Evolutionary conservation across 2,113 vertebrate genomes (phyloP), one percentile per base, ranked within the genome.

Genomic region (Lepus americanus): DNA sequence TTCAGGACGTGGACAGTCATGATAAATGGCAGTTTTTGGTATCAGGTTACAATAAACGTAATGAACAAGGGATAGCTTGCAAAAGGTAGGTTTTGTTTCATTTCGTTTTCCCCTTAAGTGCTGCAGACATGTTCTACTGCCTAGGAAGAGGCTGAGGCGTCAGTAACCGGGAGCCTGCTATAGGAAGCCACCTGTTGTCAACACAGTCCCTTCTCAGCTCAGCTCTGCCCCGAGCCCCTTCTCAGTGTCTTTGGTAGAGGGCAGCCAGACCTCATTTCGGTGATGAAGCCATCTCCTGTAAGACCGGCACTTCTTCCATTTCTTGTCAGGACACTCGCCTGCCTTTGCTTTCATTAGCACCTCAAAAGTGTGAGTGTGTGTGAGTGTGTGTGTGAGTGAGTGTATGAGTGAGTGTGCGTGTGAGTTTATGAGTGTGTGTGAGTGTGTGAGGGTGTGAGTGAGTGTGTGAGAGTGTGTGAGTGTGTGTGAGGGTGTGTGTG

Each of bases 221-320:
- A 44, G 44, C 44, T 44, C 93, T 53, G 90, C 91, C 86, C 82
- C 69, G 6, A 44, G 44, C 44, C 67, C 83, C 83, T 59, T 77
- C 64, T 87, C 63, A 85, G 25, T 49, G 49, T 97, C 97, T 97
- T 97, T 97, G 97, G 95, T 97, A 96, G 82, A 83, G 90, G 96
- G 90, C 61, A 89, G 81, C 93, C 85, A 80, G 87, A 63, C 79
- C 44, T 44, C 44, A 44, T 44, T 44, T 44, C 44, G 1, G 44
- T 44, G 44, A 44, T 8, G 39, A 39, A 44, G 44, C 44, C 4
- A 6, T 44, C 44, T 44, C 44, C 44, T 44, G 44, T 6, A 44
- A 44, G 44, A 44, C 44, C 6, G 44, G 44, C 88, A n/a, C 31
- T 12, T 90, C 82, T 78, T 79, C 20, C 76, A 72, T 17, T 90